phyloP scores from a whole-genome alignment of 2,888 invertebrate species.

The Rhimphoctona megacephalus region DNA sequence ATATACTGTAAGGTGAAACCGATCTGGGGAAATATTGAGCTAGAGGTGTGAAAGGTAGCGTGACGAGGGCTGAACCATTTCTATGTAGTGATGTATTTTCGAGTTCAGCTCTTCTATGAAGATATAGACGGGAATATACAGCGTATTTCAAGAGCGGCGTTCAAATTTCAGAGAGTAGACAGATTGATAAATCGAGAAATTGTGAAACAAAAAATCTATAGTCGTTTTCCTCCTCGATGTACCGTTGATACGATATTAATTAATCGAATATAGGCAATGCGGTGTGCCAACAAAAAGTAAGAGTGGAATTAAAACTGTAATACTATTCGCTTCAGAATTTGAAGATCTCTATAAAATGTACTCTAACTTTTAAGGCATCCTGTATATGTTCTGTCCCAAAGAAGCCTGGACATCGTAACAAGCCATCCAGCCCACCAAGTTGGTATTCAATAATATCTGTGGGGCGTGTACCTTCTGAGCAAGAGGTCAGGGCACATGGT shows the following conservation, averaged over 20 bases:
- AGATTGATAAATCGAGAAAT: neutral
- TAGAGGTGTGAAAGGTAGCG: constrained; percentile 11
- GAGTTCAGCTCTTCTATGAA: neutral
- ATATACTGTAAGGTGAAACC: neutral
- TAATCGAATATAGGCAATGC: neutral
- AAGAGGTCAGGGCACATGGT: constrained; percentile 28
- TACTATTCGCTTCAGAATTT: neutral
- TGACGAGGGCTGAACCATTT: neutral
- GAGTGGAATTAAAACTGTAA: neutral
- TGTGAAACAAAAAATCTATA: neutral
- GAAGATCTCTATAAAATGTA: neutral
- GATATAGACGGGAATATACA: neutral
- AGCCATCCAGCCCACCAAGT: constrained; percentile 29
- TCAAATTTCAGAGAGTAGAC: neutral
- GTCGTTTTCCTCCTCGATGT: neutral
- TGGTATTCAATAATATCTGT: constrained; percentile 47
- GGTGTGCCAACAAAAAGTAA: neutral
- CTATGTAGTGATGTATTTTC: constrained; percentile 5
- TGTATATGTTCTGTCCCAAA: neutral
- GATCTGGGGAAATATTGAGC: constrained; percentile 26
- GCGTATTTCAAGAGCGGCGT: neutral
- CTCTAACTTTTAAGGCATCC: neutral
- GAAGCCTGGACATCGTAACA: constrained; percentile 10
- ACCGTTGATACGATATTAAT: neutral
- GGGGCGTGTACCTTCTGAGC: constrained; percentile 27